Percentiles rank a stretch among this genome's conserved stretches.
Conservation (phyloP, 2,888 invertebrate species). For the Chrysolina haemoptera region DNA sequence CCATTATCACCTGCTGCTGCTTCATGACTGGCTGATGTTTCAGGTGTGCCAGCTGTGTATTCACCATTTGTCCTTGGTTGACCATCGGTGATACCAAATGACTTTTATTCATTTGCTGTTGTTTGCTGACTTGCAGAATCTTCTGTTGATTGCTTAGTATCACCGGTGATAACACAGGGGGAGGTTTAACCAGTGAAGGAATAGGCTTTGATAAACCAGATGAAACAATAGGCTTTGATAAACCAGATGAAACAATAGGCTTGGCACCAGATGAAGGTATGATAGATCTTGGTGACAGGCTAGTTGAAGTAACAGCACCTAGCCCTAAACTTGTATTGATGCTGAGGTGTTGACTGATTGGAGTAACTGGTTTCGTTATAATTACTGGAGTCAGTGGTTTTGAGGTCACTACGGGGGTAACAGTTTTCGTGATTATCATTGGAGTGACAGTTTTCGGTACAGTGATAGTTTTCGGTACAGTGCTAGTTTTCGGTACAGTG, state of each 20-base stretch:
- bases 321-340: slow-evolving; percentile 63
- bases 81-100: slow-evolving; percentile 49
- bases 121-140: slow-evolving; percentile 52
- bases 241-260: slow-evolving; percentile 44
- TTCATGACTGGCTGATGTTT: slow-evolving; percentile 61
- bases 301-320: slow-evolving; percentile 58
- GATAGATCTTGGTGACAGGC: slow-evolving; percentile 62
- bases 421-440: slow-evolving; percentile 36
- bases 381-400: slow-evolving; percentile 38
- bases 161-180: slow-evolving; percentile 57
- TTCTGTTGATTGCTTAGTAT: slow-evolving; percentile 52
- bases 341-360: slow-evolving; percentile 64
- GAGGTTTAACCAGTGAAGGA: slow-evolving; percentile 52
- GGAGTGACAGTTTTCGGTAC: slow-evolving; percentile 37
- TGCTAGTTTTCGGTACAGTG: slow-evolving; percentile 31
- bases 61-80: slow-evolving; percentile 53
- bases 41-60: slow-evolving; percentile 70
- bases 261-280: slow-evolving; percentile 50
- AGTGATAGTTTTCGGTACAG: slow-evolving; percentile 33
- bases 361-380: slow-evolving; percentile 50
- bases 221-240: slow-evolving; percentile 43
- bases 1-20: slow-evolving; percentile 65
- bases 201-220: slow-evolving; percentile 47
- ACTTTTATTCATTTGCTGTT: slow-evolving; percentile 48
- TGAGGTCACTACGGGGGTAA: slow-evolving; percentile 37